Conservation (phyloP, 1,140 invertebrate species). For the Meloidogyne floridensis region DNA sequence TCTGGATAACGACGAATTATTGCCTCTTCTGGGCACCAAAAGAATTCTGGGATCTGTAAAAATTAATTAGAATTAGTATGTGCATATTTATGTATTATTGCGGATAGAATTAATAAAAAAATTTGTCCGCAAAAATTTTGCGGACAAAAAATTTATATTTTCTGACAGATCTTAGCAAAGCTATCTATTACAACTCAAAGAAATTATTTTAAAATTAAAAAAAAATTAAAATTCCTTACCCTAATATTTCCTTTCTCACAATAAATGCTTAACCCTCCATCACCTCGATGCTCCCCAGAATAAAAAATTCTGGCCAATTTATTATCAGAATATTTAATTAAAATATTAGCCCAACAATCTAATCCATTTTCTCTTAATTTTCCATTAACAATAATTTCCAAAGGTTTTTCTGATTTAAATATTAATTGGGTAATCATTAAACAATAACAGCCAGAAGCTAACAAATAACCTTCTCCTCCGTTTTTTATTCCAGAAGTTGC, state of each 20-base stretch:
- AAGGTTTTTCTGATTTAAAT: conserved; percentile 72
- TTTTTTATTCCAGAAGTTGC: neutral
- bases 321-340: conserved; percentile 50
- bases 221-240: conserved; percentile 1
- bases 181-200: too few relatives aligned
- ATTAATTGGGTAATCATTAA: conserved; percentile 77
- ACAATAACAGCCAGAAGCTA: conserved; percentile 77
- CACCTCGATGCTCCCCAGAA: neutral
- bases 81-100: too few relatives aligned
- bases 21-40: conserved; percentile 2
- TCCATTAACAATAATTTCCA: conserved; percentile 73
- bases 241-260: conserved; percentile 33
- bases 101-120: too few relatives aligned
- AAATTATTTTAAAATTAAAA: neutral
- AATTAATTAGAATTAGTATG: too few relatives aligned
- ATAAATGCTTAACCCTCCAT: neutral
- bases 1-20: neutral
- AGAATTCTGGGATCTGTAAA: conserved; percentile 15
- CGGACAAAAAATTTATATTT: neutral
- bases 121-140: too few relatives aligned
- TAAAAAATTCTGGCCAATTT: conserved; percentile 73
- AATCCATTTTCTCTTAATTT: conserved; percentile 69
- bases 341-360: conserved; percentile 35
- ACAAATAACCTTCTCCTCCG: conserved; percentile 35
- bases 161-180: too few relatives aligned